Conservation (phyloP, 2,888 invertebrate species). For the Machimus rusticus region DNA sequence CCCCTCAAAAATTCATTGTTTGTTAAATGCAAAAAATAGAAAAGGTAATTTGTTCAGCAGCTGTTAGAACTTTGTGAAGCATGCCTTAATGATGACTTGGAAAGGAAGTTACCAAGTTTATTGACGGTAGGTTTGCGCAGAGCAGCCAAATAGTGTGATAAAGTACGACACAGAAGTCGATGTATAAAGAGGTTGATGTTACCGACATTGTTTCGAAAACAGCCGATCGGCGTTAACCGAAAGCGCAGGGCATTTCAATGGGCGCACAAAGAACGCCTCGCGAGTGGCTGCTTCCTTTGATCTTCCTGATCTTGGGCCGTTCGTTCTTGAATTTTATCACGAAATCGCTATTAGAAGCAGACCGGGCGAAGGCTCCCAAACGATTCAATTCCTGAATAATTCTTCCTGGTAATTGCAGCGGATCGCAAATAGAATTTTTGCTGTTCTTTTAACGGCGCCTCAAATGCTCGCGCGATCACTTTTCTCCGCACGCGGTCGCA, state of each 20-base stretch:
- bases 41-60: background rate
- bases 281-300: background rate
- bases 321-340: background rate
- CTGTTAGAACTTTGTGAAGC: background rate
- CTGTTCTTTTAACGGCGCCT: background rate
- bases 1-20: background rate
- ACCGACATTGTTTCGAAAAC: background rate
- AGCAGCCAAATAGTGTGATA: background rate
- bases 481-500: background rate
- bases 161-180: background rate
- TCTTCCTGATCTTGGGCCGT: background rate
- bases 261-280: background rate
- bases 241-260: background rate
- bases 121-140: background rate
- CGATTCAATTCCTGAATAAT: background rate
- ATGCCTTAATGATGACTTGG: background rate
- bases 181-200: background rate
- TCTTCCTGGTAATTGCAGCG: background rate
- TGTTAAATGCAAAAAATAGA: background rate
- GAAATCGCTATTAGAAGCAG: background rate
- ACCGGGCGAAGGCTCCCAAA: background rate
- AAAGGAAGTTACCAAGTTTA: background rate
- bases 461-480: background rate
- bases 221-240: background rate
- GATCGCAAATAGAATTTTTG: background rate